Evolutionary conservation across 2,888 invertebrate species (phyloP), one percentile per base, ranked within the genome.

Genomic region (Stenodema calcarata): DNA sequence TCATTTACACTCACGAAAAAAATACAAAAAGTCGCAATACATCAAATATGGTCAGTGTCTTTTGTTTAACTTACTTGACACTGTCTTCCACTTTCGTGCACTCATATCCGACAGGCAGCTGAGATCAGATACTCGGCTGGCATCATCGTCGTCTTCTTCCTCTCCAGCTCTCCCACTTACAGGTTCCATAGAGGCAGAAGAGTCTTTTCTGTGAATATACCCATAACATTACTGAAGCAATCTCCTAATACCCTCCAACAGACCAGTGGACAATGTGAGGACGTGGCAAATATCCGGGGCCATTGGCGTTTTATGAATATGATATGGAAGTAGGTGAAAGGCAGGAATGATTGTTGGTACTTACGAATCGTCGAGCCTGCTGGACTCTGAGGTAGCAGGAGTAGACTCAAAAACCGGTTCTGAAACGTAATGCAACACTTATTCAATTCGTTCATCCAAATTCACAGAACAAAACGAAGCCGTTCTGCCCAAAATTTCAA

Each of bases 81-180:
- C 92, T 0, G 94, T 94, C 90, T 94, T 94, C 95, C 95, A 95
- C 86, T 95, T 92, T 88, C 94, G 93, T 0, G 93, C 94, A 87
- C 94, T 94, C 78, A 95, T 91, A 87, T 94, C 94, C 1, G 94
- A 94, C 35, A 94, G 90, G 14, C 93, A 94, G 89, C 94, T 94
- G 54, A 93, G 90, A 88, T 93, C 93, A 27, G 93, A 93, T 62
- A 93, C 90, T 89, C 93, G 92, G 89, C 93, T 93, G 54, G 93
- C 92, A 6, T 93, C 90, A 12, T 88, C 88, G 12, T 88, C 88
- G 30, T 50, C 76, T 12, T 84, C 87, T 23, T 75, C 84, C 14
- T 84, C 87, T 6, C 11, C 73, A 7, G 23, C n/a, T 4, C 28
- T n/a, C n/a, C n/a, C n/a, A n/a, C n/a, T n/a, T n/a, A n/a, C 69